A percentile compares a stretch with the other conserved stretches of the same genome.
These are phyloP conservation scores for Lycocerus yunnanus DNA, from an alignment of 2,888 invertebrate genomes.

Conservation along the genomic window DNA sequence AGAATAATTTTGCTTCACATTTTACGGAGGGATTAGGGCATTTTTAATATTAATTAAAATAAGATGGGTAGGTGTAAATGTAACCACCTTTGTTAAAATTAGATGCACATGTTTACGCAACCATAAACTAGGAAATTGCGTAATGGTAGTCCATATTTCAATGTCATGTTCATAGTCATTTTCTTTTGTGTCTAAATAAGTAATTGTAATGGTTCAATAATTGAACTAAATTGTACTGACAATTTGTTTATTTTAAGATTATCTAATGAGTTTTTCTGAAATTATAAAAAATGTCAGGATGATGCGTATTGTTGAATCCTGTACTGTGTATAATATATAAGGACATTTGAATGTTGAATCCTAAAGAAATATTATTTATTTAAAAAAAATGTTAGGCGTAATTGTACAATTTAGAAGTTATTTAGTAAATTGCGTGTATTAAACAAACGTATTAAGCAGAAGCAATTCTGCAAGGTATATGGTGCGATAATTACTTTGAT, in stretches of 20 bases:
- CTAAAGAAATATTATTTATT: too few species aligned
- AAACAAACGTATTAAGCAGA: background rate
- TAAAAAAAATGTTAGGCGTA: background rate
- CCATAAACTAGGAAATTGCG: constrained; percentile 15
- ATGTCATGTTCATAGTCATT: constrained; percentile 11
- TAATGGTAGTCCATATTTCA: constrained; percentile 11
- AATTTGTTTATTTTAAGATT: background rate
- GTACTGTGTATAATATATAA: too few species aligned
- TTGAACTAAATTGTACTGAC: background rate
- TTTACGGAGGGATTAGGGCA: background rate
- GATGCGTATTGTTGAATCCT: background rate
- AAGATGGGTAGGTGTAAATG: background rate
- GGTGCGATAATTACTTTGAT: constrained; percentile 2
- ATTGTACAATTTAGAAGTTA: background rate
- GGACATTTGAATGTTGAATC: too few species aligned
- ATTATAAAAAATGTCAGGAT: background rate
- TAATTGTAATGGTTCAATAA: constrained; percentile 3
- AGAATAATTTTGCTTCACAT: background rate
- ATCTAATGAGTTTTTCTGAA: background rate
- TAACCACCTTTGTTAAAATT: background rate
- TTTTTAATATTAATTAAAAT: background rate
- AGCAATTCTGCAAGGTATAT: background rate
- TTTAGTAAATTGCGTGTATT: background rate
- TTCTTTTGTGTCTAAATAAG: background rate
- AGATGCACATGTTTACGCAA: constrained; percentile 8